Percentiles rank a stretch among this genome's conserved stretches.
Evolutionary conservation across 2,888 invertebrate genomes (phyloP).

Genomic region (Dicycla oo): DNA sequence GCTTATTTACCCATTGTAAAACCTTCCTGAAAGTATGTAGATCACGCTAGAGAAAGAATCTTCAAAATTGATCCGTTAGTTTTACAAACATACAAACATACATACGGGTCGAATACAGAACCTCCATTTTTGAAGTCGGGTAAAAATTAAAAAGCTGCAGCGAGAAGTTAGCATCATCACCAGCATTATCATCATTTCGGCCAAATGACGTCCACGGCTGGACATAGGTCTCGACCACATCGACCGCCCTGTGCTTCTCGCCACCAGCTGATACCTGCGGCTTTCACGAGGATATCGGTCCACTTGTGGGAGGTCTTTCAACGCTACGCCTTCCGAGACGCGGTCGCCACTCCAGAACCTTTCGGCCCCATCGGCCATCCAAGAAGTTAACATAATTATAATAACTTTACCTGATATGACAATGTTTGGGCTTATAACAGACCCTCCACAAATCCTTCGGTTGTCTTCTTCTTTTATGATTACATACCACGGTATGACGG

Average conservation of each 20-base stretch:
- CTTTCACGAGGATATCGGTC: background rate
- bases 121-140: no score
- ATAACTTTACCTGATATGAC: constrained; percentile 37
- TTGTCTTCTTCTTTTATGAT: background rate
- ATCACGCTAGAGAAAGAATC: no score
- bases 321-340: no score
- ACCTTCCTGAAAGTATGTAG: no score
- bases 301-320: background rate
- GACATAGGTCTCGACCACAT: background rate
- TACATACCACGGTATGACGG: constrained; percentile 41
- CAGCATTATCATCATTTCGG: no score
- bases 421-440: constrained; percentile 30
- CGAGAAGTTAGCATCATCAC: no score
- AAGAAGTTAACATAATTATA: background rate
- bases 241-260: background rate
- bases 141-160: no score
- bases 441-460: constrained; percentile 27
- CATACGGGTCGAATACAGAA: no score
- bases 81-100: no score
- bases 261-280: background rate
- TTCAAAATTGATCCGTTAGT: no score
- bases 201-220: background rate
- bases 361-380: background rate
- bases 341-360: background rate
- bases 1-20: no score